Conservation (phyloP, 2,888 invertebrate species). For the Drosophila limbata region DNA sequence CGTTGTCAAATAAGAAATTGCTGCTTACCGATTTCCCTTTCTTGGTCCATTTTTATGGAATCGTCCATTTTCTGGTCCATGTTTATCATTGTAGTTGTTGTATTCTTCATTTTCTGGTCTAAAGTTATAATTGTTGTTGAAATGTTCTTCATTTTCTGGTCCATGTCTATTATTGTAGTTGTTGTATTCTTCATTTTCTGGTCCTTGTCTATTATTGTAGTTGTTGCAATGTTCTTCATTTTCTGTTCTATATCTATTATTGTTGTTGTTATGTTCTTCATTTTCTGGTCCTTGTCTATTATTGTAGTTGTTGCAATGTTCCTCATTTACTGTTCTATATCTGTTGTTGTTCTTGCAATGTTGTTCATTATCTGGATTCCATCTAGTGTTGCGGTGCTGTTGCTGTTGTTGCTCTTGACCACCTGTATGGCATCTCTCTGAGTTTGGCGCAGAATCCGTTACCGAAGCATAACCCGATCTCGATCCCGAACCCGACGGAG, state of each 20-base stretch:
- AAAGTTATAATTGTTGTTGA: no score
- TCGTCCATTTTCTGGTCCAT: background rate
- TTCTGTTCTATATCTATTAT: no score
- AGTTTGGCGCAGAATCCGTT: conserved; percentile 11
- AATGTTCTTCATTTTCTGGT: conserved; percentile 6
- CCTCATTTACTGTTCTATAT: no score
- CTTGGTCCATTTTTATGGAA: conserved; percentile 2
- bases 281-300: background rate
- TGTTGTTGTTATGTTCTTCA: background rate
- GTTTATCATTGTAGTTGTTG: no score
- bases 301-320: background rate
- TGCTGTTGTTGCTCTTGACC: conserved; percentile 33
- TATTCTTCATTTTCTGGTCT: no score
- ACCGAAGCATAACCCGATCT: conserved; percentile 26
- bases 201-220: no score
- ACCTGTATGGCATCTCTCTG: conserved; percentile 35
- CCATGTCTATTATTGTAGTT: no score
- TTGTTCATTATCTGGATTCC: conserved; percentile 10
- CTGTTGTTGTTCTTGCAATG: no score
- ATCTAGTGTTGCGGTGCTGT: background rate
- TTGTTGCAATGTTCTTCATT: no score
- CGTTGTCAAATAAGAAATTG: background rate
- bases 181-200: no score
- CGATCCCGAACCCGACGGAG: conserved; percentile 5
- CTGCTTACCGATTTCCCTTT: conserved; percentile 38